These are phyloP conservation scores for Hetaerina titia DNA, from an alignment of 2,888 invertebrate genomes.

Conservation along the genomic window DNA sequence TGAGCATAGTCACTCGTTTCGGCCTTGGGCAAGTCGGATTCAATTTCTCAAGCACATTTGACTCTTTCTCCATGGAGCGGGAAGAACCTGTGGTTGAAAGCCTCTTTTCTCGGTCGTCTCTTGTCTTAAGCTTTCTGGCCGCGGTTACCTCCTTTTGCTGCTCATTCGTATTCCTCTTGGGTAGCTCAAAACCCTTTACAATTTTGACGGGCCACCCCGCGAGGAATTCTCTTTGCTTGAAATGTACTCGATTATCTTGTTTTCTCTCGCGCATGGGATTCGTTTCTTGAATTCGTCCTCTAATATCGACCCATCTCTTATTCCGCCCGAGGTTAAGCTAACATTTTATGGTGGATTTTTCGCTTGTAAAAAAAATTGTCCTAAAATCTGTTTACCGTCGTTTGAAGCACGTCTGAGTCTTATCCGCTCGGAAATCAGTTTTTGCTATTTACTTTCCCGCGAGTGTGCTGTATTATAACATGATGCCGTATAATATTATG, in stretches of 20 bases:
- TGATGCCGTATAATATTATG: background rate
- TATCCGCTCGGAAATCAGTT: no score
- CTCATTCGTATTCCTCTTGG: background rate
- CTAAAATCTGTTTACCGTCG: background rate
- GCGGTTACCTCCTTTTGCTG: background rate
- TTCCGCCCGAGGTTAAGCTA: background rate
- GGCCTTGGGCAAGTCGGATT: no score
- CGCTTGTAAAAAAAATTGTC: background rate
- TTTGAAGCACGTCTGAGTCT: background rate
- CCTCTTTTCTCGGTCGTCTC: background rate
- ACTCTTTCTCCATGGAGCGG: no score
- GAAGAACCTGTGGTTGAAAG: background rate
- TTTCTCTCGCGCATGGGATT: background rate
- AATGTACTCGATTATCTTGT: background rate
- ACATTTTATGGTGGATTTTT: background rate
- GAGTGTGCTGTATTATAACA: no score
- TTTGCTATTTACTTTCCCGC: no score
- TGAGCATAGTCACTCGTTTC: no score
- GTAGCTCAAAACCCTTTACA: background rate
- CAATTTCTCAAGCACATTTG: no score
- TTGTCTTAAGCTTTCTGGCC: background rate
- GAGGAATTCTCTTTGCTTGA: background rate
- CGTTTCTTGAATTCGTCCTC: background rate
- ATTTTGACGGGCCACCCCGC: background rate
- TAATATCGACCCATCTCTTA: background rate